phyloP scores from a whole-genome alignment of 2,797 vertebrate genomes.

The Amniataba percoides region DNA sequence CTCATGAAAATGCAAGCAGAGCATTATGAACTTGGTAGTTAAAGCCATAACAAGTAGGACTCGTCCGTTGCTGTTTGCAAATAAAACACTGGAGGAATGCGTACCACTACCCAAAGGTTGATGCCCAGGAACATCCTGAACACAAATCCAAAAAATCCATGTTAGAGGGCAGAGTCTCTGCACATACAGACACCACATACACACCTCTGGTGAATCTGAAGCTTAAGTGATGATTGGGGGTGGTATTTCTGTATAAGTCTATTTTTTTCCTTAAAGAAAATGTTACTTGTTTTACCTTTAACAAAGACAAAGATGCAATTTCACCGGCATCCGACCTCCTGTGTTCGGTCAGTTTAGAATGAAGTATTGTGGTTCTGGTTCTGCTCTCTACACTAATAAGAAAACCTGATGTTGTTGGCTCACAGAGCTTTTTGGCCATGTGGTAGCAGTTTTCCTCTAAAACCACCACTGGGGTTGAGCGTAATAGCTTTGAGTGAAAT shows the following conservation, averaged over 20 bases:
- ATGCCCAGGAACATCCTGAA: too few species aligned
- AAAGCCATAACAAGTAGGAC: too few species aligned
- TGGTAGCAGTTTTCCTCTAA: not conserved
- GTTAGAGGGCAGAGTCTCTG: too few species aligned
- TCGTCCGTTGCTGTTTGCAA: too few species aligned
- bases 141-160: too few species aligned
- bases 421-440: not conserved
- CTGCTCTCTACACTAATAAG: not conserved
- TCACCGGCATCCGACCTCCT: not conserved
- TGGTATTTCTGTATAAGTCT: too few species aligned
- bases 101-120: too few species aligned
- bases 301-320: not conserved
- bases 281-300: not conserved
- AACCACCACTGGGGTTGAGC: not conserved
- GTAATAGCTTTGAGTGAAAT: slow-evolving; percentile 1
- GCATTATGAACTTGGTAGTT: not conserved
- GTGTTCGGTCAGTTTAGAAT: not conserved
- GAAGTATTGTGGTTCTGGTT: not conserved
- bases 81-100: too few species aligned
- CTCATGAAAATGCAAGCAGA: not conserved
- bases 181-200: too few species aligned
- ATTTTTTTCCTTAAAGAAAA: too few species aligned
- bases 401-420: not conserved
- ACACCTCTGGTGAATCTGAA: too few species aligned
- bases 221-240: too few species aligned